phyloP scores from a whole-genome alignment of 1,140 invertebrate species.

The Diabrotica undecimpunctata region DNA sequence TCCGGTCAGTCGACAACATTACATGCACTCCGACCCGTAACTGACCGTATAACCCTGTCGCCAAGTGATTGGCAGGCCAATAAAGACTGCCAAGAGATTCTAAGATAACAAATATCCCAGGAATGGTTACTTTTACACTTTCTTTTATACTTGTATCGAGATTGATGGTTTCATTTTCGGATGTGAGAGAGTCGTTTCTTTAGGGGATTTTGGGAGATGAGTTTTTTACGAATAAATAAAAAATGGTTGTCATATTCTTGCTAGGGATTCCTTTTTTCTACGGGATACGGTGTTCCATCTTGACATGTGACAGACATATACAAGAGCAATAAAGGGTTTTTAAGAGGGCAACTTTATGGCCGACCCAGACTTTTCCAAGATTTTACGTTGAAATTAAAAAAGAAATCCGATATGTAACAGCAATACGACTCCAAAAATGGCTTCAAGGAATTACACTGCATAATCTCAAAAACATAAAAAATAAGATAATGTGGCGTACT shows the following conservation, averaged over 20 bases:
- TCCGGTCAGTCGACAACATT: not conserved
- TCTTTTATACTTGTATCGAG: constrained; percentile 2
- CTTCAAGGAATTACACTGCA: too few relatives aligned
- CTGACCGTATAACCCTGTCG: not conserved
- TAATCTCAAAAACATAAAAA: too few relatives aligned
- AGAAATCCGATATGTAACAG: not conserved
- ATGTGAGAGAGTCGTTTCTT: not conserved
- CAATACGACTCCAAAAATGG: not conserved
- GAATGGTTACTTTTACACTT: constrained; percentile 2
- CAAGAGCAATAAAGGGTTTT: not conserved
- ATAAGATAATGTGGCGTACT: too few relatives aligned
- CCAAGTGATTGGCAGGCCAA: not conserved
- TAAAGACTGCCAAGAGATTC: not conserved
- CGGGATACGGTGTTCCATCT: not conserved
- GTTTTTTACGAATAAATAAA: not conserved
- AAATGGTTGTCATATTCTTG: not conserved
- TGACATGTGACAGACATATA: not conserved
- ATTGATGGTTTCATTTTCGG: not conserved
- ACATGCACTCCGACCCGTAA: not conserved
- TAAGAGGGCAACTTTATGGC: not conserved
- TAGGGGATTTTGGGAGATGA: constrained; percentile 2
- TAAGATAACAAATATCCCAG: not conserved
- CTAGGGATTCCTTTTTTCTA: not conserved
- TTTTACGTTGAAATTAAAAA: not conserved
- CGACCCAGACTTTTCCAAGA: not conserved